phyloP scores from a whole-genome alignment of 1,140 invertebrate genomes.

The Brachionus angularis region DNA sequence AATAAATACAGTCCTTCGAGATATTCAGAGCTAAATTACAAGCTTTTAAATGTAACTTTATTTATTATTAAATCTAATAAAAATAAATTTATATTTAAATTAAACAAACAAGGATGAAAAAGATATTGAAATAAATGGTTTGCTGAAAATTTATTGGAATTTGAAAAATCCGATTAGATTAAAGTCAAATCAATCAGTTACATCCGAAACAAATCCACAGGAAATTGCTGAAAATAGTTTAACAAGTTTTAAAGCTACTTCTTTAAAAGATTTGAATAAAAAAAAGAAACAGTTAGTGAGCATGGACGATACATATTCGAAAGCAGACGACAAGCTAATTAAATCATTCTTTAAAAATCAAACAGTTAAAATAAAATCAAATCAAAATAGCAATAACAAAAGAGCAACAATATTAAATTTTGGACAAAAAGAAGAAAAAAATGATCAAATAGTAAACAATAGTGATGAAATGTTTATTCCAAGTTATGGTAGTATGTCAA shows the following conservation, averaged over 20 bases:
- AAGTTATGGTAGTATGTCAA: conserved; percentile 33
- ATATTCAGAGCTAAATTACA: conserved; percentile 3
- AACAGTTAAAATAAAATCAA: conserved; percentile 29
- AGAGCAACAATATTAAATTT: background rate
- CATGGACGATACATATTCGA: conserved; percentile 31
- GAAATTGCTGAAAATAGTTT: background rate
- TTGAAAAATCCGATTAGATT: conserved; percentile 36
- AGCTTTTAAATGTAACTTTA: background rate
- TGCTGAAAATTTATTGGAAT: conserved; percentile 40
- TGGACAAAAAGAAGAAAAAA: background rate
- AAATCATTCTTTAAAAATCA: conserved; percentile 22
- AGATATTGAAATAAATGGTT: conserved; percentile 7
- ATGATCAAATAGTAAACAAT: too few species aligned
- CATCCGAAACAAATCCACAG: background rate
- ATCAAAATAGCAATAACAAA: too few species aligned
- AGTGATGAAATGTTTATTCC: conserved; percentile 38
- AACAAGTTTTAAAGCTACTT: conserved; percentile 32
- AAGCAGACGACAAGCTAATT: background rate
- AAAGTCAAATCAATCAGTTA: background rate
- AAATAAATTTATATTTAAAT: background rate
- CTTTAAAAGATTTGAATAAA: conserved; percentile 1
- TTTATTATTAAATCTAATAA: too few species aligned
- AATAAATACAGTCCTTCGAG: conserved; percentile 4
- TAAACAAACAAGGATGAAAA: conserved; percentile 2
- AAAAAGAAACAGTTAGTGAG: conserved; percentile 17